These are phyloP conservation scores for Coracias cyanogaster DNA, from an alignment of 2,797 vertebrate genomes.

Conservation along the genomic window DNA sequence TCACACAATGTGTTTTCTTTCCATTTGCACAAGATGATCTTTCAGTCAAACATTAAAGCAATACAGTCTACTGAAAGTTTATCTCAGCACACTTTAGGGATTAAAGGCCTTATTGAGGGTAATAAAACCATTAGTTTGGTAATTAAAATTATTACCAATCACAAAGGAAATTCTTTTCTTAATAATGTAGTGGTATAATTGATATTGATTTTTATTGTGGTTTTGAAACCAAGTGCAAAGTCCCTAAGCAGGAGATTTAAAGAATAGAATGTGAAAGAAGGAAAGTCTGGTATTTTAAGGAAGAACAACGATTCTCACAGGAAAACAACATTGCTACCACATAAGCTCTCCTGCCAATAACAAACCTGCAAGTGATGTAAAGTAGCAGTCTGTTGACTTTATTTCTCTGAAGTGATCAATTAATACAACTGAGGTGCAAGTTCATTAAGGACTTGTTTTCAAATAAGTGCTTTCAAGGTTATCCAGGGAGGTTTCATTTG, in stretches of 20 bases:
- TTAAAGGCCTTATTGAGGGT: slow-evolving; percentile 23
- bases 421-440: not conserved
- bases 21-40: not conserved
- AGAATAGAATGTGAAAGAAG: slow-evolving; percentile 14
- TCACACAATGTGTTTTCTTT: not conserved
- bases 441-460: slow-evolving; percentile 32
- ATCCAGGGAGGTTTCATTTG: not conserved
- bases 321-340: not conserved
- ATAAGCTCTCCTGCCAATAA: slow-evolving; percentile 1
- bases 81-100: not conserved
- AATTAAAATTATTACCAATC: slow-evolving; percentile 64
- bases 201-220: slow-evolving; percentile 43
- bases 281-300: not conserved
- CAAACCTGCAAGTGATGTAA: slow-evolving; percentile 2
- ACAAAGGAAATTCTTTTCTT: slow-evolving; percentile 46
- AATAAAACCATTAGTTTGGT: slow-evolving; percentile 44
- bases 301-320: slow-evolving; percentile 23
- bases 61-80: not conserved
- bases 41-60: not conserved
- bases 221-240: slow-evolving; percentile 1
- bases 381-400: not conserved
- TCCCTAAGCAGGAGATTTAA: not conserved
- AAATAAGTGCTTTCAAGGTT: not conserved
- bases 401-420: slow-evolving; percentile 46
- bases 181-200: slow-evolving; percentile 37